Percentiles rank a stretch among this genome's conserved stretches.
These are phyloP conservation scores for Cyanoderma ruficeps DNA, from an alignment of 2,113 vertebrate genomes.

Conservation along the genomic window DNA sequence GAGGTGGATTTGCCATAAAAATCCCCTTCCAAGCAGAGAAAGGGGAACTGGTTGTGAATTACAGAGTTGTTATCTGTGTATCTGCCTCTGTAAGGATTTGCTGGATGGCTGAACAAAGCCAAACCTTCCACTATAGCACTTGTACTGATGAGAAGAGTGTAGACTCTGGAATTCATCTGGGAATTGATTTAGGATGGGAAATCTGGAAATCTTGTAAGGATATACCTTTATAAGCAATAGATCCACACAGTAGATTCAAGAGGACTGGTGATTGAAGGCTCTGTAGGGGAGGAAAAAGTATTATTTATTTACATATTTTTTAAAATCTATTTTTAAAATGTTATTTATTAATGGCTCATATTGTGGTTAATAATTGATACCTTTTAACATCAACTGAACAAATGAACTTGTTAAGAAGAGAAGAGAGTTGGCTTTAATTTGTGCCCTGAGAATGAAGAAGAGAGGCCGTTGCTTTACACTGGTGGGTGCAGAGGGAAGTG, in stretches of 20 bases:
- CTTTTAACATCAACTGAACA: not conserved
- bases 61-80: not conserved
- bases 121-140: fast-evolving
- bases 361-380: not conserved
- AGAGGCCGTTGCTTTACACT: not conserved
- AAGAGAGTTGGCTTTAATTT: not conserved
- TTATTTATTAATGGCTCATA: not conserved
- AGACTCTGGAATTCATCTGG: not conserved
- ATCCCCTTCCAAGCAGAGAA: not conserved
- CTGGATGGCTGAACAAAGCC: not conserved
- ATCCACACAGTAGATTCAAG: not conserved
- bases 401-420: not conserved
- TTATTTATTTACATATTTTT: not conserved
- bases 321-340: not conserved
- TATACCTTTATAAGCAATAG: not conserved
- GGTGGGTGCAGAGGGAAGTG: not conserved
- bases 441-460: not conserved
- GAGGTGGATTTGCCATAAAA: not conserved
- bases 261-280: not conserved
- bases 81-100: not conserved
- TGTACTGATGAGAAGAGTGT: not conserved
- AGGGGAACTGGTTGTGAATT: not conserved
- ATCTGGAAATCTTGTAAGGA: not conserved
- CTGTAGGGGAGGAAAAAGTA: not conserved
- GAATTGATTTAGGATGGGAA: not conserved